phyloP scores from a whole-genome alignment of 2,797 vertebrate species.

The Gymnoscopelus microlampas region DNA sequence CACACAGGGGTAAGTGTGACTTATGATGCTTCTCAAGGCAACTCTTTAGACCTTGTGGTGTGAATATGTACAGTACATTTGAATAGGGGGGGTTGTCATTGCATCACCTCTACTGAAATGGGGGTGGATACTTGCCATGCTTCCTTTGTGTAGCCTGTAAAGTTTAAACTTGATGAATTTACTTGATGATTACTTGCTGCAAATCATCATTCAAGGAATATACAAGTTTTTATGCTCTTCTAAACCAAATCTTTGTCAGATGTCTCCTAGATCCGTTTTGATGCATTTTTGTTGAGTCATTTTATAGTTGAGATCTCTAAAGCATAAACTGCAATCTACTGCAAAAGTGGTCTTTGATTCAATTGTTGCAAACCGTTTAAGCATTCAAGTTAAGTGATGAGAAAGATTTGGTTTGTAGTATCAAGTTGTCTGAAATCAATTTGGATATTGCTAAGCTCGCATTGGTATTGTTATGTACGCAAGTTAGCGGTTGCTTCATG shows the following conservation, averaged over 20 bases:
- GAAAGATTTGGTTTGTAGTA: constrained; percentile 30
- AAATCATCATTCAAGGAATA: not conserved
- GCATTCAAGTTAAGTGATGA: constrained; percentile 5
- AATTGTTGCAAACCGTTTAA: no score
- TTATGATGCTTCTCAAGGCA: constrained; percentile 7
- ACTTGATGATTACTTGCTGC: not conserved
- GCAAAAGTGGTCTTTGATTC: not conserved
- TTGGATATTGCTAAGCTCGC: not conserved
- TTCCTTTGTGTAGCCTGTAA: constrained; percentile 13
- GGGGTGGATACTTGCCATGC: constrained; percentile 2
- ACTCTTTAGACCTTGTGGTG: constrained; percentile 17
- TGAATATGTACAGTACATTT: constrained; percentile 46
- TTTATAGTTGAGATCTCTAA: not conserved
- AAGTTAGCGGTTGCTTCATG: constrained; percentile 1
- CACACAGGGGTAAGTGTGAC: constrained; percentile 64
- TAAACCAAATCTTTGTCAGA: constrained; percentile 33
- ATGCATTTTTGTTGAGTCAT: constrained; percentile 1
- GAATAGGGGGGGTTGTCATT: constrained; percentile 20
- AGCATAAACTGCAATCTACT: not conserved
- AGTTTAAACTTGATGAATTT: not conserved
- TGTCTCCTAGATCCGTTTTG: not conserved
- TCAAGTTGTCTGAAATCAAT: constrained; percentile 14
- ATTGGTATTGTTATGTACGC: not conserved
- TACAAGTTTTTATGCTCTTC: not conserved
- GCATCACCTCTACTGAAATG: constrained; percentile 13